Percentiles rank a stretch among this genome's conserved stretches.
These are phyloP conservation scores for Drosophila lini DNA, from an alignment of 1,140 invertebrate genomes.

Conservation along the genomic window DNA sequence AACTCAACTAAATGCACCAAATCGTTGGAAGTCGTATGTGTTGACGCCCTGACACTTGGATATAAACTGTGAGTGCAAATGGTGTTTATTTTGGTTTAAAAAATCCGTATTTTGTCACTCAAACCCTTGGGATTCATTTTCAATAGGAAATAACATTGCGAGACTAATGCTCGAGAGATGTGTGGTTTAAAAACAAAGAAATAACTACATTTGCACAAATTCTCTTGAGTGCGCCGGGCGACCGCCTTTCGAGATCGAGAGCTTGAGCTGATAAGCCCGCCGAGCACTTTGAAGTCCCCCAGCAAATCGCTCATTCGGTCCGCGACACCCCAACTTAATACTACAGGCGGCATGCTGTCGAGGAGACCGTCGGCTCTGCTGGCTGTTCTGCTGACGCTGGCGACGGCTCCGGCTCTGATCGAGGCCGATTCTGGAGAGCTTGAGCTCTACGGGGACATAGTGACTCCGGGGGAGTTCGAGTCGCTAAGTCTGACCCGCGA, in stretches of 20 bases:
- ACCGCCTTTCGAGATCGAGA: conserved; percentile 11
- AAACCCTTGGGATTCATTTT: neutral
- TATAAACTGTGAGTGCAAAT: neutral
- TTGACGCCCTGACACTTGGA: neutral
- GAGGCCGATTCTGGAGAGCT: conserved; percentile 28
- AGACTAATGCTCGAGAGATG: neutral
- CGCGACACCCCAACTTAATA: conserved; percentile 29
- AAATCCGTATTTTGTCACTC: too few species aligned
- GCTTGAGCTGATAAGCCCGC: conserved; percentile 44
- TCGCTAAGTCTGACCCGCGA: conserved; percentile 55
- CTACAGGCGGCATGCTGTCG: conserved; percentile 47
- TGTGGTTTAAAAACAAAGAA: neutral
- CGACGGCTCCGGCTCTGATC: neutral
- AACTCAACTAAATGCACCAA: neutral
- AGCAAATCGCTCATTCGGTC: conserved; percentile 50
- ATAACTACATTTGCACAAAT: conserved; percentile 6
- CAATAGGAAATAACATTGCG: neutral
- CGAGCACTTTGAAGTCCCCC: conserved; percentile 2
- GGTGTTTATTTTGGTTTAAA: too few species aligned
- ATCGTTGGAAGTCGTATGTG: neutral
- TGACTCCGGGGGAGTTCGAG: conserved; percentile 45
- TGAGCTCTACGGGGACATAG: conserved; percentile 61
- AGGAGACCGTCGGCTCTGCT: conserved; percentile 5
- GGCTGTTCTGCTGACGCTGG: conserved; percentile 20
- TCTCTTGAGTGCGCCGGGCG: conserved; percentile 7